phyloP scores from a whole-genome alignment of 2,888 invertebrate genomes.

The Scrobipalpa costella region DNA sequence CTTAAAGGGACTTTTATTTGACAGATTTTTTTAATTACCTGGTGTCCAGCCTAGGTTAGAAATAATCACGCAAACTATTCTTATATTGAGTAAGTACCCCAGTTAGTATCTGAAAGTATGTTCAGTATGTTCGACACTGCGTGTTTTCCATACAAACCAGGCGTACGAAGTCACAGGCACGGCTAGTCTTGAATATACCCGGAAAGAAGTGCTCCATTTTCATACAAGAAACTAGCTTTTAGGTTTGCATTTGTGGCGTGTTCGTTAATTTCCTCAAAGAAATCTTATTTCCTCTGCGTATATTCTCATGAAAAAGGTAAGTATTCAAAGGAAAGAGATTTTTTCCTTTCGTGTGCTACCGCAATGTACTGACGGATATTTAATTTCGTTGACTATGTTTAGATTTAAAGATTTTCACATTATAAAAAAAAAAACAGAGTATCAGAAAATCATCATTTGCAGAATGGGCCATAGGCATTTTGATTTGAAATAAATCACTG shows the following conservation, averaged over 20 bases:
- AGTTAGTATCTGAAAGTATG: no score
- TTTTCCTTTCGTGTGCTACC: neutral
- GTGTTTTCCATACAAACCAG: no score
- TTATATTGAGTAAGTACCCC: no score
- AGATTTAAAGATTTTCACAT: no score
- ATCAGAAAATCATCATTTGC: no score
- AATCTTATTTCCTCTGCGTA: constrained; percentile 11
- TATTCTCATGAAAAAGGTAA: neutral
- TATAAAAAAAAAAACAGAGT: no score
- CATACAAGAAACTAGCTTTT: constrained; percentile 13
- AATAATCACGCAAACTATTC: no score
- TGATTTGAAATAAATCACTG: no score
- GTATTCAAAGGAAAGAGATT: neutral
- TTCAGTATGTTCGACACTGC: no score
- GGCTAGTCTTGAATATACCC: neutral
- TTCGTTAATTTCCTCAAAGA: constrained; percentile 10
- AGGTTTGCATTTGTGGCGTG: constrained; percentile 7
- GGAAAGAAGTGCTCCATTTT: neutral
- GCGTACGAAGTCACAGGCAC: no score
- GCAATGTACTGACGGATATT: neutral
- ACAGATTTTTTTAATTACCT: no score
- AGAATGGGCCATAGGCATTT: neutral
- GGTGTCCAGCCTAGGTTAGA: neutral
- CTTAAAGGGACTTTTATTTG: no score
- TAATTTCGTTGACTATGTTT: neutral